Base-by-base conservation (phyloP, 2,797 vertebrate species). In the Lates japonicus region DNA sequence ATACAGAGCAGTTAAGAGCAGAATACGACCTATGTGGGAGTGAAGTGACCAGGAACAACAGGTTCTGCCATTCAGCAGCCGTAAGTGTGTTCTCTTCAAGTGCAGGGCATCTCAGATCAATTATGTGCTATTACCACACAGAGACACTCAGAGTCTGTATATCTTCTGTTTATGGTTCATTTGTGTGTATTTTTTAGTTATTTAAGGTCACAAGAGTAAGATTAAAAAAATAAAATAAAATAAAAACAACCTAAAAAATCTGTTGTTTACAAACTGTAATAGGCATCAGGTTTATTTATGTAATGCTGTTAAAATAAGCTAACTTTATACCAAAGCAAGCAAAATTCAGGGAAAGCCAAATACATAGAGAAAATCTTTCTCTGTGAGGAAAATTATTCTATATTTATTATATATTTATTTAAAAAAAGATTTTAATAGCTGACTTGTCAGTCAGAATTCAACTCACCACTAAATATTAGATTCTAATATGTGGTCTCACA, bases 21-120 rank as follows among this genome's bases (percentile, higher is more conserved):
- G 54, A 25, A 35, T 35, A 78, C 55, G 55, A 84, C 67, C 48
- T 74, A 52, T 51, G 19, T 80, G 51, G n/a, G n/a, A 79, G 74
- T 52, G 46, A 68, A 58, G 44, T 33, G 61, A 73, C 22, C 12
- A 20, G 52, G 70, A 46, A 82, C 70, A 87, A 35, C 78, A 51
- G 67, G 61, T 82, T 83, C 60, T 52, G 49, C 65, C 85, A 55
- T 71, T 77, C 60, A 73, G 52, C 63, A 51, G 25, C 73, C 20
- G 6, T 59, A 41, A 37, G 51, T 75, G 49, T 81, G 69, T 71
- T 87, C 70, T 80, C 48, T 70, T 70, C 67, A 61, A 79, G 37
- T 63, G 12, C 6, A 76, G 37, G 39, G 55, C 65, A 82, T n/a
- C 81, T 83, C 68, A 76, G 67, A 82, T 71, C 76, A 78, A 79